Evolutionary conservation across 2,797 vertebrate species (phyloP), one percentile per base, ranked within the genome.

Genomic region (Enoplosus armatus): DNA sequence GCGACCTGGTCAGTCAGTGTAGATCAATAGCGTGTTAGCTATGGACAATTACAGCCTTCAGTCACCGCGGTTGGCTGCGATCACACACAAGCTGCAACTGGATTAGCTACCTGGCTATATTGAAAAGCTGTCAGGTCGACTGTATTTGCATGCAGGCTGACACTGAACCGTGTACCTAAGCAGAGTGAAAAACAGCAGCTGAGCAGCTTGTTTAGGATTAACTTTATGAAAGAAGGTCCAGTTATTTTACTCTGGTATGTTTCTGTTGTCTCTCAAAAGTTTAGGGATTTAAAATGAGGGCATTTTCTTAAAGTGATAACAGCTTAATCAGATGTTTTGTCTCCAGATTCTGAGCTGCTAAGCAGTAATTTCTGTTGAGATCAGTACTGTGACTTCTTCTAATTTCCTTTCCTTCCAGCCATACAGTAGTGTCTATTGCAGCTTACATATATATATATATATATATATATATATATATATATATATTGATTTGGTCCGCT

Each of bases 1-100:
- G 51, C 48, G 6, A 83, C 75, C 62, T 66, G 79, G 78, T 82
- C 79, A 79, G 64, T 82, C 63, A 18, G 41, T 31, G 71, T n/a
- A 22, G 86, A 92, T 91, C 80, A 77, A 91, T 87, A 84, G 66
- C 67, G 75, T 75, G 87, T 88, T 89, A 84, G 66, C 67, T 29
- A 24, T 15, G 60, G 73, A 82, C 76, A 77, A 84, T 89, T 81
- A 83, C 58, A 48, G 66, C 55, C 66, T 63, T 84, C 68, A 43
- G 75, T 73, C 74, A 10, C 56, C 61, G 64, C 65, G 24, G 4
- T 24, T 1, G 4, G 31, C 54, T 51, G 47, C 6, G 2, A 77
- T 82, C 63, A 16, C 55, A 72, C 69, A 50, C 56, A 8, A 59
- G 45, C 58, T 50, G 43, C 63, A 37, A 24, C 77, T 43, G 72